phyloP scores from a whole-genome alignment of 35 echinoderm and acorn worm genomes.

The Amphiura filiformis region DNA sequence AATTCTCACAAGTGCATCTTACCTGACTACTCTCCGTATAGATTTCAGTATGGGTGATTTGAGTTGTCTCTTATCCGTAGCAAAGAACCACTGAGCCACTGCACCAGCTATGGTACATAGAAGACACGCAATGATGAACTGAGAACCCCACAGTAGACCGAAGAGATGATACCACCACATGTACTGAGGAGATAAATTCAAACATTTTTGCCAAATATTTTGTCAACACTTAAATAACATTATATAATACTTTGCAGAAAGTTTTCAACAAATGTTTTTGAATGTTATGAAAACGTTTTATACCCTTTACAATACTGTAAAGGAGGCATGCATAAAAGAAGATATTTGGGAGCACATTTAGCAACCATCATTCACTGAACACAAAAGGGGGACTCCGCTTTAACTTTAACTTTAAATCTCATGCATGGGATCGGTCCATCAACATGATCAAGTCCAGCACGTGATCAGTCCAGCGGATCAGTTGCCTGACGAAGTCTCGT shows the following conservation, averaged over 20 bases:
- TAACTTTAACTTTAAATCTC: too few relatives aligned
- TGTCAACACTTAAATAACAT: too few relatives aligned
- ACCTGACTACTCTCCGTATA: slow-evolving; percentile 66
- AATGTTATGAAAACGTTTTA: too few relatives aligned
- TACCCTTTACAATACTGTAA: not conserved
- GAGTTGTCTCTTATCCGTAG: slow-evolving; percentile 67
- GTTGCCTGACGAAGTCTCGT: too few relatives aligned
- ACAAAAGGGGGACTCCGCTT: too few relatives aligned
- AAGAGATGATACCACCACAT: slow-evolving; percentile 91
- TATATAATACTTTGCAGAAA: not conserved
- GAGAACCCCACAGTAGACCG: slow-evolving; percentile 83
- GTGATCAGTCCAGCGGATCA: too few relatives aligned
- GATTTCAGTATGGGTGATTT: slow-evolving; percentile 71
- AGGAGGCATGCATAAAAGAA: too few relatives aligned
- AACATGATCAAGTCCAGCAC: too few relatives aligned
- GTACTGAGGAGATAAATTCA: slow-evolving; percentile 51
- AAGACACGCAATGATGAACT: slow-evolving; percentile 83
- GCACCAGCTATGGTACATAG: slow-evolving; percentile 88
- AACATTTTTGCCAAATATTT: too few relatives aligned
- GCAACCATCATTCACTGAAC: not conserved
- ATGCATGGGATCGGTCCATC: too few relatives aligned
- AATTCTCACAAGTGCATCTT: too few relatives aligned
- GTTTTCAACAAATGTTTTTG: not conserved
- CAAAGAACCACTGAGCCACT: slow-evolving; percentile 87
- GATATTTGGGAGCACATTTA: too few relatives aligned